These are phyloP conservation scores for Neodiprion virginianus DNA, from an alignment of 1,140 invertebrate genomes.

Conservation along the genomic window DNA sequence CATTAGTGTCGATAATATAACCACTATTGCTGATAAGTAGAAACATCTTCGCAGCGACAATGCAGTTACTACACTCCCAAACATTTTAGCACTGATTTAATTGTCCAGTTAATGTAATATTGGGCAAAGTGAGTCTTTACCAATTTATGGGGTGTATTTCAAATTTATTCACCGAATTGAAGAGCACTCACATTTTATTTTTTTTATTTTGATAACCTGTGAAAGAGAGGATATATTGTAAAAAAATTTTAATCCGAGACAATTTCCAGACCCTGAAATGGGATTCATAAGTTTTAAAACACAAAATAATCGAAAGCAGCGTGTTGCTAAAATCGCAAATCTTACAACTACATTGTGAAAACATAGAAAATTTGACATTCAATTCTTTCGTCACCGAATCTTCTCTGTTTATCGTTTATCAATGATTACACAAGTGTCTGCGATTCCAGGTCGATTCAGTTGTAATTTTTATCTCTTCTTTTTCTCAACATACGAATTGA, in stretches of 20 bases:
- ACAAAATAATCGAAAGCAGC: too few relatives aligned
- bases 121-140: too few relatives aligned
- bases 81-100: constrained; percentile 27
- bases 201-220: not conserved
- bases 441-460: too few relatives aligned
- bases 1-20: constrained; percentile 48
- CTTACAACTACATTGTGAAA: too few relatives aligned
- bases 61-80: constrained; percentile 41
- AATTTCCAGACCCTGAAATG: not conserved
- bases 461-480: too few relatives aligned
- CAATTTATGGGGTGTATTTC: constrained; percentile 2
- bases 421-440: too few relatives aligned
- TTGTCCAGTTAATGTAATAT: too few relatives aligned
- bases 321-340: too few relatives aligned
- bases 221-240: not conserved
- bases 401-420: too few relatives aligned
- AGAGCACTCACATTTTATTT: not conserved
- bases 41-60: constrained; percentile 49
- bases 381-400: too few relatives aligned
- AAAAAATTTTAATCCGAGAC: not conserved
- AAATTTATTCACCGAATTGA: not conserved
- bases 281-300: not conserved
- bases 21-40: constrained; percentile 46
- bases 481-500: too few relatives aligned
- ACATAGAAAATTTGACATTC: too few relatives aligned